Base-by-base conservation (phyloP, 1,140 invertebrate species). In the Cephus cinctus region DNA sequence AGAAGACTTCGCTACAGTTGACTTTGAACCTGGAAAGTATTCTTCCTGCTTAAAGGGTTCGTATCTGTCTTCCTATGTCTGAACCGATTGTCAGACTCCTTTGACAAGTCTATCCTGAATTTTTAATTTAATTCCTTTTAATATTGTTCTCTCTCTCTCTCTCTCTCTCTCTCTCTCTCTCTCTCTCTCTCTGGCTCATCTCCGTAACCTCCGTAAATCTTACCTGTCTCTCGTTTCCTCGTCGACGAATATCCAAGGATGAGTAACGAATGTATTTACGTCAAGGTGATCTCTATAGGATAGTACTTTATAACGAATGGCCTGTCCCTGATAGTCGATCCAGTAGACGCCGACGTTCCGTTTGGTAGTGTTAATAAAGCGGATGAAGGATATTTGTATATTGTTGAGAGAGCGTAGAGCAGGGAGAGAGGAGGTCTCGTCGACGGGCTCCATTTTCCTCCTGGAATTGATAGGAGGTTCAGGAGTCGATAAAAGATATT, bases 191-290 rank as follows among this genome's bases (percentile, higher is more conserved):
- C n/a, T n/a, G n/a, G n/a, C n/a, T n/a, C n/a, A n/a, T n/a, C n/a
- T n/a, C n/a, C n/a, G n/a, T n/a, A n/a, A n/a, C n/a, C n/a, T n/a
- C n/a, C n/a, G n/a, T n/a, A n/a, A n/a, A n/a, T 46, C 40, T 57
- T 57, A 74, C 68, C 72, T 80, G 46, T 87, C 84, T 30, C 79
- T 79, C 0, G 83, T 85, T 16, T 79, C 60, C 22, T 76, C 59
- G 61, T 88, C 84, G 21, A 81, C 62, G 55, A 87, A 87, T 20
- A 88, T 80, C 87, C 87, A 90, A 5, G 84, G 84, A 75, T 90
- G 88, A 2, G 80, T 81, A 14, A 80, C 84, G 67, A 78, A 90
- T 0, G 88, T 89, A 56, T 86, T 84, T 2, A 86, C 79, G 59
- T 87, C 82, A 35, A 81, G 71, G 59, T 67, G 79, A 4, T 79